Conservation (phyloP, 2,797 vertebrate genomes). For the Phrynocephalus vlangalii region DNA sequence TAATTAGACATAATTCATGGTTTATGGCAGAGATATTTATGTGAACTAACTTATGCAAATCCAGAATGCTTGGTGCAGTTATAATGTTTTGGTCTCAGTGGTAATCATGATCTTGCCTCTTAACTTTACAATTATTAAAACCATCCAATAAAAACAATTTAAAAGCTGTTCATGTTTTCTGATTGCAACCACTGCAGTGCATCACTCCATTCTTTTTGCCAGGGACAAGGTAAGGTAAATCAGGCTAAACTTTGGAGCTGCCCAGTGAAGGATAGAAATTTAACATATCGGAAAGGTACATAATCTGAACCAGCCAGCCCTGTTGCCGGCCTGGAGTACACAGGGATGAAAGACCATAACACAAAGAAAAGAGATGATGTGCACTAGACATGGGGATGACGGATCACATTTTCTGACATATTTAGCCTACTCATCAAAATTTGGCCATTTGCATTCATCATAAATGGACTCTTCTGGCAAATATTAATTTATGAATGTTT, state of each 20-base stretch:
- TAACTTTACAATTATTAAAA: slow-evolving; percentile 25
- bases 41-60: slow-evolving; percentile 11
- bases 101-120: slow-evolving; percentile 18
- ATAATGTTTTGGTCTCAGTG: slow-evolving; percentile 22
- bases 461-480: no score
- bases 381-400: no score
- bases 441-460: no score
- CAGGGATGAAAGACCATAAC: no score
- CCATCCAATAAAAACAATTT: neutral
- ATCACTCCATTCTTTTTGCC: neutral
- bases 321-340: no score
- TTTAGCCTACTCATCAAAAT: no score
- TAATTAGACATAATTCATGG: slow-evolving; percentile 30
- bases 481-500: no score
- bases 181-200: neutral
- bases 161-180: slow-evolving; percentile 6
- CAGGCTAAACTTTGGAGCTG: neutral
- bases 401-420: no score
- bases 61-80: slow-evolving; percentile 7
- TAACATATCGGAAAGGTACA: neutral
- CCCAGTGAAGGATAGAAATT: neutral
- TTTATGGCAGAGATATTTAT: slow-evolving; percentile 29
- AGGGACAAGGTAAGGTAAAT: neutral
- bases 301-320: no score
- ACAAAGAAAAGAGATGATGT: no score